Percentiles rank a stretch among this genome's conserved stretches.
These are phyloP conservation scores for Brachionus manjavacas DNA, from an alignment of 1,140 invertebrate species.

Conservation along the genomic window DNA sequence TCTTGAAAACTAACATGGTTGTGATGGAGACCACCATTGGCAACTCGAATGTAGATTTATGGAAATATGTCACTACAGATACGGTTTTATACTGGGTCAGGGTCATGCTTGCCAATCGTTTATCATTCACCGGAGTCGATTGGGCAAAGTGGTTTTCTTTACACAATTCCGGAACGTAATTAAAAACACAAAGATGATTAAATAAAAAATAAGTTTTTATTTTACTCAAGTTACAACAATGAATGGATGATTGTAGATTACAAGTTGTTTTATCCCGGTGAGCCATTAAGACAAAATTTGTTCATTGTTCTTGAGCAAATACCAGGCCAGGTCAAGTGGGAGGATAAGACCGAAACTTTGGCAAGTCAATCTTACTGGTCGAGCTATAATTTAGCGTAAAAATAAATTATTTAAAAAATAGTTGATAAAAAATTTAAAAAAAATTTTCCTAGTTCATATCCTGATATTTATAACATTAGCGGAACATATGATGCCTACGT, in stretches of 20 bases:
- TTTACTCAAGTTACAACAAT: constrained; percentile 66
- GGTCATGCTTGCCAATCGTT: constrained; percentile 76
- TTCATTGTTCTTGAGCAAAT: constrained; percentile 78
- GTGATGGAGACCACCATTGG: constrained; percentile 70
- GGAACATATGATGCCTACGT: constrained; percentile 35
- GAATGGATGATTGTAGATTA: constrained; percentile 81
- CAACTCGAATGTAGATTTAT: constrained; percentile 66
- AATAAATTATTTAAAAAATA: constrained; percentile 10
- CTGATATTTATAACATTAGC: constrained; percentile 63
- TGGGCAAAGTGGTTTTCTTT: constrained; percentile 66
- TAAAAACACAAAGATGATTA: background rate
- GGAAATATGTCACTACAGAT: constrained; percentile 61
- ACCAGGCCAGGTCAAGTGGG: constrained; percentile 59
- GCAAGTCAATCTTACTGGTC: constrained; percentile 68
- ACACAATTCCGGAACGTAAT: constrained; percentile 71
- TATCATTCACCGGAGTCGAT: constrained; percentile 66
- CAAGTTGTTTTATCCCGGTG: constrained; percentile 62
- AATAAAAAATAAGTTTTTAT: background rate
- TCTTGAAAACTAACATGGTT: constrained; percentile 46
- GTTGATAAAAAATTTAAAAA: too few species aligned
- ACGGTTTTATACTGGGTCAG: constrained; percentile 71
- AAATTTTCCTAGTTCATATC: constrained; percentile 60
- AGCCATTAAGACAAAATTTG: constrained; percentile 60
- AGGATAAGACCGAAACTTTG: constrained; percentile 69
- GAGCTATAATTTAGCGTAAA: constrained; percentile 71